These are phyloP conservation scores for Xiphophorus maculatus DNA, from an alignment of 2,113 vertebrate species.

Conservation along the genomic window DNA sequence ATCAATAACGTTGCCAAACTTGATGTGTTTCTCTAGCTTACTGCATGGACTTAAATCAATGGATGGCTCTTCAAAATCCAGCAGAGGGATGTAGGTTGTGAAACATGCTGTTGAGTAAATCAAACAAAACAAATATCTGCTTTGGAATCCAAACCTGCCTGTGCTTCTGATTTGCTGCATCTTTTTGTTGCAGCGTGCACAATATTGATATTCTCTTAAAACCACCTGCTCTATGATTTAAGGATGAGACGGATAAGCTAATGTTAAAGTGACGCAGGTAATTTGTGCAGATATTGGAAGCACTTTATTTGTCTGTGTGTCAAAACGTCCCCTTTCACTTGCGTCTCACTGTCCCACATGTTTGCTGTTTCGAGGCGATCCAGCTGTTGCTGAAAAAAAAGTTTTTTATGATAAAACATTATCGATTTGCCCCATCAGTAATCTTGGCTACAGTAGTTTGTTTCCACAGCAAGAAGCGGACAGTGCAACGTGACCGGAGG, in stretches of 20 bases:
- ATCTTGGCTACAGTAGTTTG: conserved; percentile 77
- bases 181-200: conserved; percentile 32
- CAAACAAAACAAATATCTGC: conserved; percentile 14
- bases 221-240: conserved; percentile 26
- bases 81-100: not conserved
- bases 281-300: conserved; percentile 60
- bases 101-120: conserved; percentile 32
- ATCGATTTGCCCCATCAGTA: conserved; percentile 79
- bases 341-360: conserved; percentile 50
- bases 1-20: conserved; percentile 21
- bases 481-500: conserved; percentile 30
- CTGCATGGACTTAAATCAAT: conserved; percentile 14
- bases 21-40: conserved; percentile 19
- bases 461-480: conserved; percentile 49
- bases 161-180: conserved; percentile 31
- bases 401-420: conserved; percentile 81
- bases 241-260: conserved; percentile 45
- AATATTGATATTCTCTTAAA: conserved; percentile 55
- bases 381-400: conserved; percentile 55
- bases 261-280: conserved; percentile 49
- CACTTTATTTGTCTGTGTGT: conserved; percentile 56
- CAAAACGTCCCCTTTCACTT: conserved; percentile 47
- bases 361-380: conserved; percentile 50
- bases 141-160: conserved; percentile 11
- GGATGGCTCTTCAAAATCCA: conserved; percentile 38